Evolutionary conservation across 2,113 vertebrate species (phyloP), one percentile per base, ranked within the genome.

Genomic region (Albula goreensis): DNA sequence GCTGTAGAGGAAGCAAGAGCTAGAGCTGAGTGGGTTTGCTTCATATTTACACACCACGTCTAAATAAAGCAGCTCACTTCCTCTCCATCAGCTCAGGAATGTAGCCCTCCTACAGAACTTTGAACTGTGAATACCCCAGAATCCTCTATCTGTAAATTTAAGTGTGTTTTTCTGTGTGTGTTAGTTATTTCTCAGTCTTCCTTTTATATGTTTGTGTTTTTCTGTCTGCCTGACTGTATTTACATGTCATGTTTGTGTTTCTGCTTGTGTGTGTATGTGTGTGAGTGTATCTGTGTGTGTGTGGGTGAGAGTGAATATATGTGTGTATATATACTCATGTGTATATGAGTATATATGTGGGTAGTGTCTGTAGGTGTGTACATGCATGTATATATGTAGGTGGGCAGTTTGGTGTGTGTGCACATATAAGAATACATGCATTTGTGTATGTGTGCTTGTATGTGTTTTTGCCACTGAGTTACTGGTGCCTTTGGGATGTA

Each of bases 391-490:
- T 85, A 48, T 31, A 31, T 70, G 53, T 6, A 56, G 1, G 53
- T 56, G 53, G 31, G 83, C 66, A 48, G 80, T 74, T 63, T 87
- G 86, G 56, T n/a, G 31, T 41, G 31, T 41, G 31, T 1, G 1
- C 31, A 78, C 84, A 86, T 89, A 70, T 79, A 80, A 22, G 78
- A 89, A 78, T 63, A 52, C 57, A 13, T 78, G 78, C 50, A 7
- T 49, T 31, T 31, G 50, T 80, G 63, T n/a, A 7, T 81, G 52
- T 82, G 11, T 19, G 52, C 49, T n/a, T 74, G 66, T 74, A 48
- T 8, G 70, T 57, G 60, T 81, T 50, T 57, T 66, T 57, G 53
- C 11, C 15, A 78, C 81, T 81, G 86, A 80, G n/a, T 84, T 53
- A n/a, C 4, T 17, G 50, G 80, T 31, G 49, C 41, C 4, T 2